A percentile compares a stretch with the other conserved stretches of the same genome.
Evolutionary conservation across 2,888 invertebrate species (phyloP).

Genomic region (Dryomyza anilis): DNA sequence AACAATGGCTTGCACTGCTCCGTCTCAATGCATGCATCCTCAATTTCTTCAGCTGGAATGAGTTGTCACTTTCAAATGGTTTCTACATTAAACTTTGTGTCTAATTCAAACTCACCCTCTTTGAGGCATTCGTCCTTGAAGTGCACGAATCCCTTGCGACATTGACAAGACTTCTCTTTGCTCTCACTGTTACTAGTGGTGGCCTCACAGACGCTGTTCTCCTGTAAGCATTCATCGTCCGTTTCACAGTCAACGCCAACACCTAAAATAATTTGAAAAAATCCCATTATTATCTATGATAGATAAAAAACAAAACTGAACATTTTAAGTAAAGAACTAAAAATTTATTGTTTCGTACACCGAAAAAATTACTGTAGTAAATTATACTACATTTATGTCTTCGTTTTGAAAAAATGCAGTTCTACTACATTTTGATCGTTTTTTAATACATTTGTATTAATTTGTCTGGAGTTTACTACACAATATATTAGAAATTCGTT

Average conservation of each 20-base stretch:
- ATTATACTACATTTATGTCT: too few relatives aligned
- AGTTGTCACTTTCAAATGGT: background rate
- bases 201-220: slow-evolving; percentile 48
- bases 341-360: too few relatives aligned
- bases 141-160: slow-evolving; percentile 56
- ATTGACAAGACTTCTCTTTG: slow-evolving; percentile 50
- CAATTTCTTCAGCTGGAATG: slow-evolving; percentile 49
- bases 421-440: too few relatives aligned
- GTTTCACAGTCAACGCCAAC: slow-evolving; percentile 51
- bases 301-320: background rate
- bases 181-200: slow-evolving; percentile 39
- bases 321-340: too few relatives aligned
- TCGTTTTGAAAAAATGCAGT: too few relatives aligned
- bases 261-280: slow-evolving; percentile 37
- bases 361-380: too few relatives aligned
- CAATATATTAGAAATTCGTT: too few relatives aligned
- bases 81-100: too few relatives aligned
- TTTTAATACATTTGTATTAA: too few relatives aligned
- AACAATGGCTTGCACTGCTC: slow-evolving; percentile 60
- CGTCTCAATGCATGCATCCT: slow-evolving; percentile 54
- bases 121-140: slow-evolving; percentile 56
- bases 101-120: too few relatives aligned
- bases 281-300: background rate
- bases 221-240: slow-evolving; percentile 48
- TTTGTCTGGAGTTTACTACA: too few relatives aligned